Base-by-base conservation (phyloP, 1,140 invertebrate species). In the Mylabris phalerata region DNA sequence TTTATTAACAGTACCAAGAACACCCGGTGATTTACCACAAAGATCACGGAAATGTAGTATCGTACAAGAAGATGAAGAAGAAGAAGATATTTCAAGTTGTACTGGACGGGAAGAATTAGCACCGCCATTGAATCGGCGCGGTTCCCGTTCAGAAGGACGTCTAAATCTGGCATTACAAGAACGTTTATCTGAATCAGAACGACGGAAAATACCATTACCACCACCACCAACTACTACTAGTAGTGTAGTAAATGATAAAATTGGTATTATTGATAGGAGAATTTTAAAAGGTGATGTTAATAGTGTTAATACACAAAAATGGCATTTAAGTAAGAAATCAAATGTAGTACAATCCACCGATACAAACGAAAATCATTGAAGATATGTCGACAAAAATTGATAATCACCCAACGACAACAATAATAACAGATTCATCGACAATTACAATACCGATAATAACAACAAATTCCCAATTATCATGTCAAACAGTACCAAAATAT, bases 11-110 rank as follows among this genome's bases (percentile, higher is more conserved):
- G 81, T 84, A 19, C 82, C 82, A 10, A 76, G 82, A 32, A 81
- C 82, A 26, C 79, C 80, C 4, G 79, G 79, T 60, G 80, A 85
- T 66, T 74, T 82, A 50, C 80, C 80, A 44, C 83, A 82, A 79
- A 76, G 90, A 47, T 83, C 82, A 38, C 80, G 90, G 46, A 93
- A 94, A 70, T 94, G 90, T 75, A 91, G 89, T 65, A 92, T 93
- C 64, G 91, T 93, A 5, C 85, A 86, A 63, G 90, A 92, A 74
- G 90, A 90, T 68, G 89, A 92, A 64, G 89, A 90, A 64, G 86
- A 88, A 71, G 85, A 86, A 69, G 79, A 81, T 59, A 76, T 80
- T 32, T 79, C 78, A 9, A 77, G 74, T 5, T 80, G 77, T 60
- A 79, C 80, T 1, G 77, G 77, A 9, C 71, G 77, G 4, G 79